phyloP scores from a whole-genome alignment of 2,797 vertebrate species.

The Clarias laeviceps region DNA sequence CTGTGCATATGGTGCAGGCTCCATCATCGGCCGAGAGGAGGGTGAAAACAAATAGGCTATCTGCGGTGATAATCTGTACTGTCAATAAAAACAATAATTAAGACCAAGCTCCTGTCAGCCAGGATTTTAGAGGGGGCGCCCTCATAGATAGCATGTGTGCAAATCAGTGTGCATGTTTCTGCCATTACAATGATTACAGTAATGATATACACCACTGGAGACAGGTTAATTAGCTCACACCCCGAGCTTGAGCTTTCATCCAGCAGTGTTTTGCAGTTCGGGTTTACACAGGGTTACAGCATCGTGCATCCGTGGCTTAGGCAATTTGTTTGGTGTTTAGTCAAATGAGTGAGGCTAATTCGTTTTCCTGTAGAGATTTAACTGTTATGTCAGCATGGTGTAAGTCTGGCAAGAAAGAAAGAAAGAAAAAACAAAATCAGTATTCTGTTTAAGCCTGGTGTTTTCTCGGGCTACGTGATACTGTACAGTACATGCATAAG shows the following conservation, averaged over 20 bases:
- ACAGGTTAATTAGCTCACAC: conserved; percentile 40
- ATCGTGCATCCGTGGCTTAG: background rate
- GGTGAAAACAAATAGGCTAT: conserved; percentile 25
- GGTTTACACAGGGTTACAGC: conserved; percentile 4
- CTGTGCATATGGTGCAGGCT: background rate
- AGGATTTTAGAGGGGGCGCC: background rate
- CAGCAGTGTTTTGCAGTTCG: conserved; percentile 29
- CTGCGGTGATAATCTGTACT: conserved; percentile 28
- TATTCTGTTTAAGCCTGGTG: background rate
- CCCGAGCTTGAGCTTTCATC: conserved; percentile 21
- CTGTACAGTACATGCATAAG: background rate
- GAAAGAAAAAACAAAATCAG: background rate
- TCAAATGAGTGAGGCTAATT: conserved; percentile 16
- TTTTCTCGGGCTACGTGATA: background rate
- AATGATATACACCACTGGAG: conserved; percentile 47
- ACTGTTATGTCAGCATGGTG: conserved; percentile 1
- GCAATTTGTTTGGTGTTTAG: conserved; percentile 42
- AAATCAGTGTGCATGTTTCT: conserved; percentile 26
- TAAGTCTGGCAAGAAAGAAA: background rate
- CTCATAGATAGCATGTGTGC: conserved; percentile 17
- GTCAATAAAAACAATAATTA: conserved; percentile 51
- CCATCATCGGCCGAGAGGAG: conserved; percentile 3
- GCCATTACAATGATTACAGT: conserved; percentile 31
- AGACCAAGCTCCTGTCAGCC: conserved; percentile 25
- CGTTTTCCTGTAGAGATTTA: conserved; percentile 14